phyloP scores from a whole-genome alignment of 1,140 invertebrate genomes.

The Diorhabda elongata region DNA sequence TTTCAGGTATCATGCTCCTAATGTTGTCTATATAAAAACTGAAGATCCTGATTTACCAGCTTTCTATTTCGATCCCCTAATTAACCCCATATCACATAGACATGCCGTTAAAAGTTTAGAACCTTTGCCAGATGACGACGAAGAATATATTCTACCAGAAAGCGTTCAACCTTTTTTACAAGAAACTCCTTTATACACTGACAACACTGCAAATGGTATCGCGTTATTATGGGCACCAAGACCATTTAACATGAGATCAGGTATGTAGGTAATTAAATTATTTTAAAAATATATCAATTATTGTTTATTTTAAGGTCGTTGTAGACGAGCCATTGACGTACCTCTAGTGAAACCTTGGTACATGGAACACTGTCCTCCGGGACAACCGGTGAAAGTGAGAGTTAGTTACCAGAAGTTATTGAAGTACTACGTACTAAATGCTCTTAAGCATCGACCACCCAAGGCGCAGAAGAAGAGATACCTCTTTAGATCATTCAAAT shows the following conservation, averaged over 20 bases:
- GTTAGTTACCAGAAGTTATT: conserved; percentile 99
- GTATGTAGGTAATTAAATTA: conserved; percentile 19
- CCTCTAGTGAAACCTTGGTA: conserved; percentile 98
- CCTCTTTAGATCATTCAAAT: conserved; percentile 97
- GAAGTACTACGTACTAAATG: conserved; percentile 98
- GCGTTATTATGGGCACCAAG: conserved; percentile 96
- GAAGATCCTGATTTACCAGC: conserved; percentile 99
- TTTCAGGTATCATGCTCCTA: conserved; percentile 95
- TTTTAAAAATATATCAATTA: neutral
- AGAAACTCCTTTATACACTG: conserved; percentile 94
- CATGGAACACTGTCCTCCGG: conserved; percentile 95
- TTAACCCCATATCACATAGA: conserved; percentile 97
- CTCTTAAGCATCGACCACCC: conserved; percentile 92
- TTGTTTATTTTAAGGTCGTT: conserved; percentile 55
- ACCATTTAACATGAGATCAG: conserved; percentile 95
- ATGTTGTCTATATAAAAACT: conserved; percentile 99
- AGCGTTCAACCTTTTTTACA: conserved; percentile 88
- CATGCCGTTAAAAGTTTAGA: conserved; percentile 83
- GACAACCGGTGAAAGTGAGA: conserved; percentile 97
- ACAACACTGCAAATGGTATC: conserved; percentile 99
- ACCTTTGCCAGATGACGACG: conserved; percentile 86
- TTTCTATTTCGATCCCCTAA: conserved; percentile 99
- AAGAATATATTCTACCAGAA: conserved; percentile 90
- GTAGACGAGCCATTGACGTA: conserved; percentile 89
- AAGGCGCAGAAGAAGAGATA: conserved; percentile 99